These are phyloP conservation scores for Lathamus discolor DNA, from an alignment of 2,113 vertebrate species.

Conservation along the genomic window DNA sequence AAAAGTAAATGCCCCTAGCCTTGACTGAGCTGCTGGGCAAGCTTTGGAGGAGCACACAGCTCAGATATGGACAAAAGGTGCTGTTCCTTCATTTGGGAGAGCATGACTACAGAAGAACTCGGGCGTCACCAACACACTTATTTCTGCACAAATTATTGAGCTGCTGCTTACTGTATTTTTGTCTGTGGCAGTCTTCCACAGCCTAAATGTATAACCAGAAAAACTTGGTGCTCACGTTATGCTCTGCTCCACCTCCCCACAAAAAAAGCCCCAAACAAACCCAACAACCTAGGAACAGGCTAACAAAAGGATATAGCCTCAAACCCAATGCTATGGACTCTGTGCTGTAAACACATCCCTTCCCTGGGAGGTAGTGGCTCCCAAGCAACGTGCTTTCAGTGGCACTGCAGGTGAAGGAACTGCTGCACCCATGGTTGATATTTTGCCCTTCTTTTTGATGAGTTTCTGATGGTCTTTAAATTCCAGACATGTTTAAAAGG, in stretches of 20 bases:
- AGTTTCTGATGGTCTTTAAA: not conserved
- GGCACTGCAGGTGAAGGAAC: not conserved
- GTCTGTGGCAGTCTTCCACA: not conserved
- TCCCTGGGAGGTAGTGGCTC: not conserved
- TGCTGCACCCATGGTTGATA: not conserved
- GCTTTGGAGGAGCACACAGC: not conserved
- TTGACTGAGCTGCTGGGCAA: not conserved
- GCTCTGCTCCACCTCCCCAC: not conserved
- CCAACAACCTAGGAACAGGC: accelerated
- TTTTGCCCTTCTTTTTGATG: not conserved
- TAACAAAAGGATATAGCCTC: not conserved
- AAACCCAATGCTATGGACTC: accelerated
- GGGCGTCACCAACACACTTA: accelerated
- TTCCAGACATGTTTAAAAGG: not conserved
- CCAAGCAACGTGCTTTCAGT: not conserved
- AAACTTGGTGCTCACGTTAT: not conserved
- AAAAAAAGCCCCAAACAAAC: not conserved
- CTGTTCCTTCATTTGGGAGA: not conserved
- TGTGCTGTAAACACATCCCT: not conserved
- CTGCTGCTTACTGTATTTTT: not conserved
- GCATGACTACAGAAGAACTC: accelerated
- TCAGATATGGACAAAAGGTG: accelerated
- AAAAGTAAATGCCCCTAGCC: accelerated
- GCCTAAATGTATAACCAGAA: not conserved
- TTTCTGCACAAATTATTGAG: not conserved